Conservation (phyloP, 2,113 vertebrate genomes). For the Uria aalge region DNA sequence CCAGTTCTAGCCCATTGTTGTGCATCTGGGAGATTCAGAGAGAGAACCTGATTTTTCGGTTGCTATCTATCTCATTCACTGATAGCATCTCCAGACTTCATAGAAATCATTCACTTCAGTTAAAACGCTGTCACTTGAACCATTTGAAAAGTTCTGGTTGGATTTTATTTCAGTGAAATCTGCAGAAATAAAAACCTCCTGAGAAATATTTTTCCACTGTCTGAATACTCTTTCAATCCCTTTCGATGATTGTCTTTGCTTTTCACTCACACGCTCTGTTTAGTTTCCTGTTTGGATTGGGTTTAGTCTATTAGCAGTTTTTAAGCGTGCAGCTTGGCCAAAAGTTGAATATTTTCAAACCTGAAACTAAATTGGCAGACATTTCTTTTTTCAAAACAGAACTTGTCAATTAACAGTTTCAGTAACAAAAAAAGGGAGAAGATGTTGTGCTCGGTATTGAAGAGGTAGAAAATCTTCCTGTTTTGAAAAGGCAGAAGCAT, state of each 20-base stretch:
- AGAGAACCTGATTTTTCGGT: neutral
- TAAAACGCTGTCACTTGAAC: neutral
- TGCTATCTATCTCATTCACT: neutral
- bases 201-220: neutral
- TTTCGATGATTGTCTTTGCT: neutral
- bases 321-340: neutral
- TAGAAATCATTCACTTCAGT: neutral
- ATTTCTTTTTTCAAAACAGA: neutral
- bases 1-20: neutral
- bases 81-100: neutral
- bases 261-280: neutral
- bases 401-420: neutral
- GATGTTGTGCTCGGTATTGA: neutral
- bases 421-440: neutral
- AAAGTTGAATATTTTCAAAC: neutral
- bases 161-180: neutral
- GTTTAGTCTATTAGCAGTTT: neutral
- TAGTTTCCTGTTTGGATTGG: neutral
- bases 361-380: neutral
- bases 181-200: neutral
- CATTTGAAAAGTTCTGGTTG: neutral
- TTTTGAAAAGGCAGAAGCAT: neutral
- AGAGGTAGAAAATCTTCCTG: neutral
- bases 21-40: neutral
- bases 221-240: neutral